phyloP scores from a whole-genome alignment of 2,888 invertebrate species.

The Eledona agricola region DNA sequence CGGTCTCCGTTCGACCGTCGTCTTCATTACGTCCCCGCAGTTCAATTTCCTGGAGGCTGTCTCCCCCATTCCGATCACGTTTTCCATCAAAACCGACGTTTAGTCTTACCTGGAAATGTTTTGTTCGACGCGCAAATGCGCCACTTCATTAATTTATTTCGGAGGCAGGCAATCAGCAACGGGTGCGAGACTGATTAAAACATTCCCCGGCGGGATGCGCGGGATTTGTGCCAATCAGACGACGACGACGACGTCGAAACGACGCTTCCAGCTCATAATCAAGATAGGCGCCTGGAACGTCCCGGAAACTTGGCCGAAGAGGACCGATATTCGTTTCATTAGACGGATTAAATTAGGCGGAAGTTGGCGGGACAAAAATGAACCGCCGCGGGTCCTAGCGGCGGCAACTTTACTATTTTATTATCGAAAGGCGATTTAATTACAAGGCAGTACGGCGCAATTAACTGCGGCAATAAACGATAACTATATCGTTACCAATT shows the following conservation, averaged over 20 bases:
- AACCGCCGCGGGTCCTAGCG: background rate
- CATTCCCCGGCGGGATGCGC: constrained; percentile 53
- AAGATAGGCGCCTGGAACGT: constrained; percentile 40
- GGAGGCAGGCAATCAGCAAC: constrained; percentile 37
- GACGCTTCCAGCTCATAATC: constrained; percentile 46
- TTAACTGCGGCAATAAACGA: constrained; percentile 45
- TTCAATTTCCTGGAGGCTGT: constrained; percentile 52
- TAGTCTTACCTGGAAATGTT: constrained; percentile 49
- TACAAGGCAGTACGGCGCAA: constrained; percentile 27
- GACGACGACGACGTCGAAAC: constrained; percentile 42
- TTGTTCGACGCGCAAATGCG: constrained; percentile 22
- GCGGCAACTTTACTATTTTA: constrained; percentile 24
- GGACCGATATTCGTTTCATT: no score
- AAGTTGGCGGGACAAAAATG: background rate
- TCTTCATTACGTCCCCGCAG: constrained; percentile 53
- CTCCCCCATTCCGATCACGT: constrained; percentile 50
- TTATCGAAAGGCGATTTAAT: constrained; percentile 34
- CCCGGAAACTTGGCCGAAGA: constrained; percentile 21
- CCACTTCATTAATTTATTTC: constrained; percentile 44
- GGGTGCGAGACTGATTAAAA: constrained; percentile 54
- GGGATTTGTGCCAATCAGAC: constrained; percentile 56
- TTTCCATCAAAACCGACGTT: constrained; percentile 54
- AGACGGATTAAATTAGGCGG: constrained; percentile 21
- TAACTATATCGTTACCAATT: constrained; percentile 49
- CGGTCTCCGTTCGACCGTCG: constrained; percentile 33